Base-by-base conservation (phyloP, 2,797 vertebrate genomes). In the Mareca strepera region DNA sequence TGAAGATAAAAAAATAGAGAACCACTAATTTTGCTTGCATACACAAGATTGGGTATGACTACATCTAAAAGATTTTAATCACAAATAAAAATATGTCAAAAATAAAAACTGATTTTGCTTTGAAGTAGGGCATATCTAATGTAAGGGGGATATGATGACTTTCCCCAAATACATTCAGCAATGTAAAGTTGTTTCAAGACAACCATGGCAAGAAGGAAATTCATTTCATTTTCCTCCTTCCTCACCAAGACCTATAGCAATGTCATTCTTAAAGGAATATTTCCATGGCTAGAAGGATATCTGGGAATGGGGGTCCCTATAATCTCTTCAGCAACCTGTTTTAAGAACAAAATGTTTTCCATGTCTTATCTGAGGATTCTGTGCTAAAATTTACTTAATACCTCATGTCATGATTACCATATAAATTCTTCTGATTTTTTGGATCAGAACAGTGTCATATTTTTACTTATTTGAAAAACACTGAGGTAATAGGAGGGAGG, bases 321-420 rank as follows among this genome's bases (percentile, higher is more conserved):
- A 23, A 56, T 73, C 6, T 88, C 37, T 76, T 69, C 44, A 46
- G 9, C 29, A 59, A 68, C 33, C 12, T 50, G 31, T 60, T 90
- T 75, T 14, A 52, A 58, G 28, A 59, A 67, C 14, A 37, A 6
- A 53, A 69, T 25, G 4, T 3, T 50, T 73, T 73, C 52, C 4
- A 29, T 12, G 12, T 39, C 60, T 86, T 3, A 59, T 50, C 16
- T 5, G 44, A 83, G 35, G 23, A 88, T 46, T 77, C 35, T 22
- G 37, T 58, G 14, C 7, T 59, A 82, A 74, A 83, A 62, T 83
- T 77, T 48, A 22, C 44, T 60, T 12, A 11, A 0, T 67, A 37
- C 0, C 5, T 59, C 25, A 2, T 18, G 3, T 73, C 13, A 53
- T 53, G 18, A 16, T 41, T 46, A 66, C 9, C n/a, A n/a, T 0